phyloP scores from a whole-genome alignment of 2,797 vertebrate genomes.

The Catamblyrhynchus diadema region DNA sequence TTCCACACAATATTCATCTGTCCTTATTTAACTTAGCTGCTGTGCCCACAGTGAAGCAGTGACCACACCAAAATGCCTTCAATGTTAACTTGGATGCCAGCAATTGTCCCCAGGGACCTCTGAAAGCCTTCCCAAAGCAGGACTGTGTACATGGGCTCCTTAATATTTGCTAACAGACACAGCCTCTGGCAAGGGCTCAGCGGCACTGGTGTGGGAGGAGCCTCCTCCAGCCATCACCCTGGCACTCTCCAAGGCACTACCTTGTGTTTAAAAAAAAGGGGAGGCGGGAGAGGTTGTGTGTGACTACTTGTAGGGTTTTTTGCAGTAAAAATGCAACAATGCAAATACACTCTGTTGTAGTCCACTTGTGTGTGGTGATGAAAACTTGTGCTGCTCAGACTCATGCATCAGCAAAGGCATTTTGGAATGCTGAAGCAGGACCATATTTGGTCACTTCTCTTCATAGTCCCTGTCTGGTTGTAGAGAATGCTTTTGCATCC shows the following conservation, averaged over 20 bases:
- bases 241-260: not conserved
- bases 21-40: not conserved
- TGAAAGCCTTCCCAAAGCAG: not conserved
- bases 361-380: not conserved
- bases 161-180: accelerated
- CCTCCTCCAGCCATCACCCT: not conserved
- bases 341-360: not conserved
- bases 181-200: not conserved
- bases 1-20: not conserved
- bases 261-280: no score
- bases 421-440: conserved; percentile 43
- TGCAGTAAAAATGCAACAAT: not conserved
- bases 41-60: not conserved
- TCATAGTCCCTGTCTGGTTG: conserved; percentile 14
- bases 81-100: not conserved
- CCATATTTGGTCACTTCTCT: conserved; percentile 72
- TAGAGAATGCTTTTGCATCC: conserved; percentile 19
- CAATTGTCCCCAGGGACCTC: not conserved
- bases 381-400: not conserved
- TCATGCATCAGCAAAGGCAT: not conserved
- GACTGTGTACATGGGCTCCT: not conserved
- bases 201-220: not conserved
- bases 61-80: not conserved
- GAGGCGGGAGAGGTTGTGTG: no score
- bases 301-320: not conserved